A percentile compares a stretch with the other conserved stretches of the same genome.
Evolutionary conservation across 2,113 vertebrate species (phyloP).

Genomic region (Dermatemys mawii): DNA sequence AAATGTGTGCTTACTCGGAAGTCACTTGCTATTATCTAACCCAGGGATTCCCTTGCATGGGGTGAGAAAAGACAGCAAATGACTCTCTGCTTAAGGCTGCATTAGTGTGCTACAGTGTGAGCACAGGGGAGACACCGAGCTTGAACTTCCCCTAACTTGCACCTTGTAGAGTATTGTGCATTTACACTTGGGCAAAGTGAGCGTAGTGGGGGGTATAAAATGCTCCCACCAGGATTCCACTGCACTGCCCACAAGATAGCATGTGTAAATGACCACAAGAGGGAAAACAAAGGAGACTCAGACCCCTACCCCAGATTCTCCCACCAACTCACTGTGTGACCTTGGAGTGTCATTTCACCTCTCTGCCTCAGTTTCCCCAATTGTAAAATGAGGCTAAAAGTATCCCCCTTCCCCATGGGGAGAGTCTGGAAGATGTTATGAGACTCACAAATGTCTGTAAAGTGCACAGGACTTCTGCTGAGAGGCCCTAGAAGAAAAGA

Average conservation of each 20-base stretch:
- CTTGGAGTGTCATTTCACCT: background rate
- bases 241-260: too few species aligned
- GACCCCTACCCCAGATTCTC: background rate
- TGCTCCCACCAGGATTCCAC: background rate
- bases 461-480: background rate
- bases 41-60: background rate
- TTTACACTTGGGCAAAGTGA: background rate
- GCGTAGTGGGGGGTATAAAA: background rate
- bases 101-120: background rate
- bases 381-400: background rate
- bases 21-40: rapidly evolving
- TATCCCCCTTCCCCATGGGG: background rate
- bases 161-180: background rate
- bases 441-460: background rate
- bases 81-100: background rate
- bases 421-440: background rate
- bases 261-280: background rate
- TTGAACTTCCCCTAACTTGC: background rate
- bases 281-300: background rate
- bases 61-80: background rate
- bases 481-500: background rate
- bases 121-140: background rate
- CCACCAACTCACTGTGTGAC: background rate
- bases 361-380: background rate
- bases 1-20: background rate